phyloP scores from a whole-genome alignment of 2,113 vertebrate species.

The Toxotes jaculatrix region DNA sequence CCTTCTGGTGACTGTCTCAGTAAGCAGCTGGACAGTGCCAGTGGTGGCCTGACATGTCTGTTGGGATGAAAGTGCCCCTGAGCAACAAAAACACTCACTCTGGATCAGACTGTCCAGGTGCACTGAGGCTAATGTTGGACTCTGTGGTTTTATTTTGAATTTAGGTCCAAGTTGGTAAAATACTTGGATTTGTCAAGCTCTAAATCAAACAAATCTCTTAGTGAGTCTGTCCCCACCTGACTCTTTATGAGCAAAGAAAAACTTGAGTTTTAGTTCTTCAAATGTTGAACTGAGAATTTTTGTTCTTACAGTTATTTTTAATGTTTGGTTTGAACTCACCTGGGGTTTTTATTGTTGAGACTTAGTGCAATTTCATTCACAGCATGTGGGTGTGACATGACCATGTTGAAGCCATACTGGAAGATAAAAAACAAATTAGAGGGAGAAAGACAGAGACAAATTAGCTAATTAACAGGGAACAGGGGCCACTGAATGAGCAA shows the following conservation, averaged over 20 bases:
- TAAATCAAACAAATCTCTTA: neutral
- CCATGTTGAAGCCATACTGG: conserved; percentile 98
- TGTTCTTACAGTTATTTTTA: neutral
- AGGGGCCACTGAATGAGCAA: conserved; percentile 40
- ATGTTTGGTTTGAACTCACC: conserved; percentile 80
- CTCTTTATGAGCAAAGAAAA: neutral
- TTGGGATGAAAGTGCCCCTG: conserved; percentile 50
- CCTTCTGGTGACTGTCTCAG: conserved; percentile 48
- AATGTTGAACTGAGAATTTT: neutral
- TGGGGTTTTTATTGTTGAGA: conserved; percentile 97
- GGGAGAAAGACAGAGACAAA: conserved; percentile 46
- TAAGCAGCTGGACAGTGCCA: conserved; percentile 60
- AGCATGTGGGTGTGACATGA: conserved; percentile 97
- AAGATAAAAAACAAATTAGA: conserved; percentile 70
- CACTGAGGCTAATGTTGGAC: conserved; percentile 21
- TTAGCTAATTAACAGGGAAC: conserved; percentile 41
- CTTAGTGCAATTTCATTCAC: conserved; percentile 99
- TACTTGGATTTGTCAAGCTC: neutral
- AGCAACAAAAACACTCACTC: conserved; percentile 54
- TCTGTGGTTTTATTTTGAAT: conserved; percentile 15
- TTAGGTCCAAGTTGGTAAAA: conserved; percentile 10
- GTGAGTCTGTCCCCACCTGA: neutral
- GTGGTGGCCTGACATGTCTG: conserved; percentile 61
- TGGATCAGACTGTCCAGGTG: conserved; percentile 56
- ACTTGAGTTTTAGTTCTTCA: neutral